Evolutionary conservation across 2,888 invertebrate genomes (phyloP).

Genomic region (Hydriomena furcata): DNA sequence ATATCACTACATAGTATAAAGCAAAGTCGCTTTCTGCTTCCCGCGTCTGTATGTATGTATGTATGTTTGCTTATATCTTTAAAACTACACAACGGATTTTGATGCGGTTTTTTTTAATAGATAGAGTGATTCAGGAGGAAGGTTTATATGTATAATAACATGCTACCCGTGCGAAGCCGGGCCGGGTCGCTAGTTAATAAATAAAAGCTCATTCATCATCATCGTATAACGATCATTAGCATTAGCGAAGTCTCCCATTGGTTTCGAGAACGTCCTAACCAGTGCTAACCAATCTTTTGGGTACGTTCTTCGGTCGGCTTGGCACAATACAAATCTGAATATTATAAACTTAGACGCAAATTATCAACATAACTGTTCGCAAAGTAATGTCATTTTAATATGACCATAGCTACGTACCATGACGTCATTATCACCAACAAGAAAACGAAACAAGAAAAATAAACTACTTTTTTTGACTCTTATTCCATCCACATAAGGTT

Average conservation of each 20-base stretch:
- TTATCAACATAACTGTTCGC: slow-evolving; percentile 65
- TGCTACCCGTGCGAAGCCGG: too few species aligned
- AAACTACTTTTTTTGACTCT: not conserved
- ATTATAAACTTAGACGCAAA: slow-evolving; percentile 60
- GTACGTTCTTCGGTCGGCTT: slow-evolving; percentile 7
- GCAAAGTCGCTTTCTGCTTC: too few species aligned
- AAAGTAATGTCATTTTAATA: slow-evolving; percentile 81
- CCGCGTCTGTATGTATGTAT: too few species aligned
- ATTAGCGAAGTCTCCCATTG: not conserved
- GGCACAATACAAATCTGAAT: slow-evolving; percentile 43
- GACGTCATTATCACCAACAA: slow-evolving; percentile 73
- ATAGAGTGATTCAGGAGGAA: too few species aligned
- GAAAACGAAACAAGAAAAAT: not conserved
- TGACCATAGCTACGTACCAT: slow-evolving; percentile 62
- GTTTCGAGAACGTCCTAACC: not conserved
- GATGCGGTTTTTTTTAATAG: too few species aligned
- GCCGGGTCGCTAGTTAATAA: too few species aligned
- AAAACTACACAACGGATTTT: too few species aligned
- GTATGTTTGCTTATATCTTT: too few species aligned
- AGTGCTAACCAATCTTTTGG: not conserved
- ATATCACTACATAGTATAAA: too few species aligned
- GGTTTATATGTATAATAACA: too few species aligned
- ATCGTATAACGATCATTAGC: too few species aligned
- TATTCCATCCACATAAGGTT: slow-evolving; percentile 31
- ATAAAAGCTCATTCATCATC: too few species aligned